Base-by-base conservation (phyloP, 2,113 vertebrate genomes). In the Danio rerio region DNA sequence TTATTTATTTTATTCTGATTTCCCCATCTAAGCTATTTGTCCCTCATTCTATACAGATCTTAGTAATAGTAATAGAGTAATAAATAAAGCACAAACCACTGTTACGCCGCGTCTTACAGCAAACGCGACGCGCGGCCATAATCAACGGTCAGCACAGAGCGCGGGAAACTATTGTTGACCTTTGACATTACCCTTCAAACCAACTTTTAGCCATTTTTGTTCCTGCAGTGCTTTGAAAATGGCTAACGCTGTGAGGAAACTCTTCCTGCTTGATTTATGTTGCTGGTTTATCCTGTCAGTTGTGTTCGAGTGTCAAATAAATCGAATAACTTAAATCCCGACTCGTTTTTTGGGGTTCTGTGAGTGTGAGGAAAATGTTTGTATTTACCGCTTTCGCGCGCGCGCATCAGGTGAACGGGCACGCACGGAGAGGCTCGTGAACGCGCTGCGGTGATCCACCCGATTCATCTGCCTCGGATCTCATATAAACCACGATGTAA, bases 291-390 rank as follows among this genome's bases (percentile, higher is more conserved):
- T 69, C 9, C 6, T 69, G 65, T n/a, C n/a, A 20, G 18, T 69
- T 47, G 65, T 69, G 65, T 69, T 69, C 5, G n/a, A 18, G 65
- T 69, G 18, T 69, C 9, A 47, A 69, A 69, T 69, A 69, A 47
- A 68, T 45, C 16, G 47, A 69, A 66, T 45, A 9, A 45, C 43
- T 7, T 1, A 1, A 69, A 7, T 11, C n/a, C 11, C 65, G 43
- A 69, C 65, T 47, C 9, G 65, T 68, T 47, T 68, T 15, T 68
- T 68, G 0, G 40, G 8, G 0, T n/a, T 66, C 31, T 43, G 8
- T 18, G 20, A 0, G 2, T 47, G 43, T 7, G n/a, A 11, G 5
- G 43, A 5, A 66, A 47, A 5, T 11, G 42, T 45, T 56, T 31
- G 31, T 9, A 6, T 2, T 42, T n/a, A 45, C 8, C 15, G 8